phyloP scores from a whole-genome alignment of 2,113 vertebrate genomes.

The Redunca redunca region DNA sequence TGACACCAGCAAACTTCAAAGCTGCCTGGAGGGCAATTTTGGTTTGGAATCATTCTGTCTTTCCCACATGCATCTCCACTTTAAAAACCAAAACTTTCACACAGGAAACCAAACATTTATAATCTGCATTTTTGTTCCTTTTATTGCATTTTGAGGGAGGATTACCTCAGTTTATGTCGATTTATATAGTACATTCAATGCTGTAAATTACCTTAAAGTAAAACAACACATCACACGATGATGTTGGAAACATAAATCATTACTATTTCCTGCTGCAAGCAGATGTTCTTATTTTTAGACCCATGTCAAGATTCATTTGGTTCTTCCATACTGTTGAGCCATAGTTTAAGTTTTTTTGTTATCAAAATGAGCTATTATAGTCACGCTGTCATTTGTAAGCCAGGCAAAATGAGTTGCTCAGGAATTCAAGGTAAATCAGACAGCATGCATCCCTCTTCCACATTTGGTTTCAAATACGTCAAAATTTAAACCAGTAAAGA shows the following conservation, averaged over 20 bases:
- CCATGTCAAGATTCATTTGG: conserved; percentile 52
- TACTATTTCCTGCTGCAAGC: conserved; percentile 56
- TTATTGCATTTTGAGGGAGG: conserved; percentile 61
- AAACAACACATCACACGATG: conserved; percentile 56
- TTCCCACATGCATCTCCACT: conserved; percentile 55
- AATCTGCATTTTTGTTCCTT: conserved; percentile 60
- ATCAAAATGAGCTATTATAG: conserved; percentile 41
- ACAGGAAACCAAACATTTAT: conserved; percentile 68
- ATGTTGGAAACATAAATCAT: conserved; percentile 64
- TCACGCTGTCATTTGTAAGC: conserved; percentile 31
- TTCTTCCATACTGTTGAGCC: conserved; percentile 32
- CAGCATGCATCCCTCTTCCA: neutral
- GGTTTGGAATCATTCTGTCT: conserved; percentile 34
- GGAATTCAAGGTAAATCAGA: conserved; percentile 49
- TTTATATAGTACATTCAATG: conserved; percentile 70
- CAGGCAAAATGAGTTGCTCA: conserved; percentile 33
- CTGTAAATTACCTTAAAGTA: conserved; percentile 72
- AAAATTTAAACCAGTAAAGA: conserved; percentile 46
- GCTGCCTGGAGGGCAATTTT: conserved; percentile 1
- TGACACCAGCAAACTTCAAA: neutral
- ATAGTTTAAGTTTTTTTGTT: conserved; percentile 66
- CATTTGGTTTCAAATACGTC: neutral
- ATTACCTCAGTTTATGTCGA: conserved; percentile 69
- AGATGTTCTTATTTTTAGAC: conserved; percentile 71
- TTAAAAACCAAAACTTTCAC: conserved; percentile 61